Conservation (phyloP, 2,888 invertebrate species). For the Cantharis rufa region DNA sequence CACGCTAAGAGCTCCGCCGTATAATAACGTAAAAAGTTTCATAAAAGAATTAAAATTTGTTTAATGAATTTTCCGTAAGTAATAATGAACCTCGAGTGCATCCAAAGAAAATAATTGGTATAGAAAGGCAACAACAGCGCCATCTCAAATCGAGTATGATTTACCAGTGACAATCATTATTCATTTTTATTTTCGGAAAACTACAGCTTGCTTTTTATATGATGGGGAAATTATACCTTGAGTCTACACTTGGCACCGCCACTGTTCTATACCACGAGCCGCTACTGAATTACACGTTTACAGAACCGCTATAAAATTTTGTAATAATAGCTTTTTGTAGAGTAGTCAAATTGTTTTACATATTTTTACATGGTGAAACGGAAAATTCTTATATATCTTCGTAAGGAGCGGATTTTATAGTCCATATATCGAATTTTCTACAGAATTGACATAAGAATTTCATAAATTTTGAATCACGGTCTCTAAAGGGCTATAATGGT, state of each 20-base stretch:
- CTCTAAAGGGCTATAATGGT: slow-evolving; percentile 12
- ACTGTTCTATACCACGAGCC: too few species aligned
- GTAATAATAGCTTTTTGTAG: background rate
- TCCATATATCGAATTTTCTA: background rate
- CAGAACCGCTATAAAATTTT: background rate
- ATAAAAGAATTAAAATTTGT: background rate
- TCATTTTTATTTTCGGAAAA: too few species aligned
- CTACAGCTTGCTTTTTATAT: too few species aligned
- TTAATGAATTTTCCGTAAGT: background rate
- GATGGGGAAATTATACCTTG: too few species aligned
- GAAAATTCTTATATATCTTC: background rate
- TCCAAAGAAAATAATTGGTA: background rate
- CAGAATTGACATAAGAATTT: slow-evolving; percentile 4
- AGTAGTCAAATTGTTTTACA: background rate
- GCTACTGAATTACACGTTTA: background rate
- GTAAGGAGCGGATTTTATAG: background rate
- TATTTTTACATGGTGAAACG: background rate
- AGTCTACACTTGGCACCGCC: too few species aligned
- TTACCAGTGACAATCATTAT: too few species aligned
- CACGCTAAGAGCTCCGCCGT: background rate
- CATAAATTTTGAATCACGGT: slow-evolving; percentile 12
- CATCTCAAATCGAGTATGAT: too few species aligned
- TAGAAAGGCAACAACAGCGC: background rate
- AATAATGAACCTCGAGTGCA: background rate
- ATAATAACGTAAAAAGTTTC: background rate